phyloP scores from a whole-genome alignment of 1,140 invertebrate species.

The Agrypnia vestita region DNA sequence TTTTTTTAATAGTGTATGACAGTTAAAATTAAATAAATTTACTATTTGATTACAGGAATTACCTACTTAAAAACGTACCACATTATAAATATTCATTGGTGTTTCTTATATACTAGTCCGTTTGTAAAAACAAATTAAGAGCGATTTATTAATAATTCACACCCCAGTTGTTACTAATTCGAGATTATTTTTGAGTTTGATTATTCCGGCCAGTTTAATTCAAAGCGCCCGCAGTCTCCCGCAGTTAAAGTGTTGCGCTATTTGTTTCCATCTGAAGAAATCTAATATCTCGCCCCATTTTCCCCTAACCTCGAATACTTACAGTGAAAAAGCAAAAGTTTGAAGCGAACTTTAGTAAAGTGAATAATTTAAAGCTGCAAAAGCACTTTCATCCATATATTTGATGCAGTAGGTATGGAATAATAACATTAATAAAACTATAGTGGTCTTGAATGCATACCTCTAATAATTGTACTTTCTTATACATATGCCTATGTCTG shows the following conservation, averaged over 20 bases:
- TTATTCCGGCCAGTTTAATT: slow-evolving; percentile 14
- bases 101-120: no score
- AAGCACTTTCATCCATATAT: background rate
- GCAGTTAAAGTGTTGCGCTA: slow-evolving; percentile 27
- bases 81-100: no score
- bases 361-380: slow-evolving; percentile 20
- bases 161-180: background rate
- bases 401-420: background rate
- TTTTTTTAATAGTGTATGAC: no score
- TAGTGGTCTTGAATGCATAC: background rate
- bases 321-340: slow-evolving; percentile 5
- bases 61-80: no score
- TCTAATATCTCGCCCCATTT: slow-evolving; percentile 38
- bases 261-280: slow-evolving; percentile 35
- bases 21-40: no score
- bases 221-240: background rate
- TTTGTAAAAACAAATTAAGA: no score
- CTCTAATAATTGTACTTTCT: no score
- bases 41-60: no score
- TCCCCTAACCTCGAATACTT: slow-evolving; percentile 4
- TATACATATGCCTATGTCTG: no score
- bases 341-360: background rate
- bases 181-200: background rate
- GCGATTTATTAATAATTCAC: no score
- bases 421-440: slow-evolving; percentile 2